phyloP scores from a whole-genome alignment of 2,113 vertebrate genomes.

The Pithys albifrons region DNA sequence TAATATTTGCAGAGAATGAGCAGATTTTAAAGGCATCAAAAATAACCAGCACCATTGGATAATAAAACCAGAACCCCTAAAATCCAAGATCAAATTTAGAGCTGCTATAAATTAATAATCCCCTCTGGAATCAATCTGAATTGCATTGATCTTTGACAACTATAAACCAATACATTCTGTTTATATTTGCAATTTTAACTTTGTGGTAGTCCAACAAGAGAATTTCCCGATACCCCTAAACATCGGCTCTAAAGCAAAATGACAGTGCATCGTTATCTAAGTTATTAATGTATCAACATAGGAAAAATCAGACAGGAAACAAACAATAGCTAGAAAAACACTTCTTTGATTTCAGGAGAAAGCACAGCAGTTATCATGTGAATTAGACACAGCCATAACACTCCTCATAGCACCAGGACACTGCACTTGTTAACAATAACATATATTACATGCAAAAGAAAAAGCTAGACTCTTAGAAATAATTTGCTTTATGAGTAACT shows the following conservation, averaged over 20 bases:
- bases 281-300: neutral
- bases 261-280: neutral
- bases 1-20: neutral
- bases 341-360: conserved; percentile 1
- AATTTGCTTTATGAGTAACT: neutral
- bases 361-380: neutral
- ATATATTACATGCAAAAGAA: neutral
- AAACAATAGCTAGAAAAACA: neutral
- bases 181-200: neutral
- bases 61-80: neutral
- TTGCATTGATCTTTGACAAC: neutral
- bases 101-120: neutral
- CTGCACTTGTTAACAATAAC: neutral
- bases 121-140: neutral
- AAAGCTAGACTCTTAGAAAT: neutral
- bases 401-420: neutral
- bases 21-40: neutral
- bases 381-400: neutral
- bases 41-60: neutral
- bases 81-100: neutral
- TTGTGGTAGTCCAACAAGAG: neutral
- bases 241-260: neutral
- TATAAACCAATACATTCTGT: neutral
- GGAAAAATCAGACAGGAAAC: neutral
- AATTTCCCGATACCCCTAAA: neutral